A percentile compares a stretch with the other conserved stretches of the same genome.
These are phyloP conservation scores for Mamestra brassicae DNA, from an alignment of 2,888 invertebrate genomes.

Conservation along the genomic window DNA sequence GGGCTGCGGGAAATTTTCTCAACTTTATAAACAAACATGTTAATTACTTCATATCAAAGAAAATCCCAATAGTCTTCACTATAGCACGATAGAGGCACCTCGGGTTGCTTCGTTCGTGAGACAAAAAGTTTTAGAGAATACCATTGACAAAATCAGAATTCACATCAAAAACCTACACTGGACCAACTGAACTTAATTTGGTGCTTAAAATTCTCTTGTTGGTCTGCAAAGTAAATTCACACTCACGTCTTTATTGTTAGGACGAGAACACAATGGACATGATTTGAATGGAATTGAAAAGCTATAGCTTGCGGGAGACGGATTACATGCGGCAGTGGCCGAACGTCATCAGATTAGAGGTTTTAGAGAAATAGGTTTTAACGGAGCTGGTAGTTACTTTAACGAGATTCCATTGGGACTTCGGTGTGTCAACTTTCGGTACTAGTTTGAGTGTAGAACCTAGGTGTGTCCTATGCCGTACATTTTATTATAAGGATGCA, in stretches of 20 bases:
- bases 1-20: background rate
- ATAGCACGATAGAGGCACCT: no score
- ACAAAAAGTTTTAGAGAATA: background rate
- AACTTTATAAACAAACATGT: background rate
- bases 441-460: background rate
- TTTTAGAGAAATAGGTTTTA: conserved; percentile 28
- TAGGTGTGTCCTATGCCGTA: background rate
- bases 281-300: conserved; percentile 54
- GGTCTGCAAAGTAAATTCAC: conserved; percentile 34
- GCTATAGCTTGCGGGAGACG: conserved; percentile 35
- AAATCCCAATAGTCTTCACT: no score
- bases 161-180: background rate
- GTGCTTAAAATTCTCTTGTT: conserved; percentile 54
- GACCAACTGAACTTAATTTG: conserved; percentile 5
- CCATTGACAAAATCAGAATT: conserved; percentile 3
- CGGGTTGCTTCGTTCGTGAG: no score
- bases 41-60: background rate
- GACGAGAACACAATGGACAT: conserved; percentile 37
- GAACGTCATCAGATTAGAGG: conserved; percentile 45
- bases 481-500: background rate
- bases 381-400: background rate
- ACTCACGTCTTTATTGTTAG: conserved; percentile 40
- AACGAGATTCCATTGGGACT: background rate
- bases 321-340: conserved; percentile 29
- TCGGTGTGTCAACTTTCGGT: no score